Evolutionary conservation across 2,797 vertebrate species (phyloP).

Genomic region (Anisognathus igniventris): DNA sequence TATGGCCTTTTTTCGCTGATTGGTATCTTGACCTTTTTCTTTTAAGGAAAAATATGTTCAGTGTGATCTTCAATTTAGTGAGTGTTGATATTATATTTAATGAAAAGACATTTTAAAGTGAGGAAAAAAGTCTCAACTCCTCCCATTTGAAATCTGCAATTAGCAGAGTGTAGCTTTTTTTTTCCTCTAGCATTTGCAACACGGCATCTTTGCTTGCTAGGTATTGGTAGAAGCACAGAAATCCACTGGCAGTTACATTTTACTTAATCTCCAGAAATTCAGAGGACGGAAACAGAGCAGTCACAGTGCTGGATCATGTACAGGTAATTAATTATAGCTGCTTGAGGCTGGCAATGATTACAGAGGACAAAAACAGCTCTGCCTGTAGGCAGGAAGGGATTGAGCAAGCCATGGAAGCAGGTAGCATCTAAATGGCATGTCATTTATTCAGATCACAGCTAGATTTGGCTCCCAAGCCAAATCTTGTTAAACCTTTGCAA

Average conservation of each 20-base stretch:
- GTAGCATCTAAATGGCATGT: background rate
- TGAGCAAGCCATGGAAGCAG: background rate
- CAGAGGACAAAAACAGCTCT: background rate
- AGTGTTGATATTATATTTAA: background rate
- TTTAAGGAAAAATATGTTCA: background rate
- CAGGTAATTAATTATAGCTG: background rate
- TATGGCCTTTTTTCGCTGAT: background rate
- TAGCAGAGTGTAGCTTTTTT: background rate
- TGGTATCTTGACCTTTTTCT: background rate
- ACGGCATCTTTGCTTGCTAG: accelerated
- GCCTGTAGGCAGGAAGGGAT: background rate
- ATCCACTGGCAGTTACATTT: background rate
- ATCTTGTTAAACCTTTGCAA: background rate
- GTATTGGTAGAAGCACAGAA: background rate
- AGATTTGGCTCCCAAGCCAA: background rate
- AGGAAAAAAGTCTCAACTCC: background rate
- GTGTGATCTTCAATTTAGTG: background rate
- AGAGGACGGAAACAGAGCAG: background rate
- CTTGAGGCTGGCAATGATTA: background rate
- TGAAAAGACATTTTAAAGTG: background rate
- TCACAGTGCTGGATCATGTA: background rate
- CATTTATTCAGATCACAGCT: background rate
- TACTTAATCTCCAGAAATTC: background rate
- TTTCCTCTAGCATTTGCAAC: background rate
- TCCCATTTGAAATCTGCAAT: background rate